phyloP scores from a whole-genome alignment of 53 echinoderm and acorn worm genomes.

The Arbacia lixula region DNA sequence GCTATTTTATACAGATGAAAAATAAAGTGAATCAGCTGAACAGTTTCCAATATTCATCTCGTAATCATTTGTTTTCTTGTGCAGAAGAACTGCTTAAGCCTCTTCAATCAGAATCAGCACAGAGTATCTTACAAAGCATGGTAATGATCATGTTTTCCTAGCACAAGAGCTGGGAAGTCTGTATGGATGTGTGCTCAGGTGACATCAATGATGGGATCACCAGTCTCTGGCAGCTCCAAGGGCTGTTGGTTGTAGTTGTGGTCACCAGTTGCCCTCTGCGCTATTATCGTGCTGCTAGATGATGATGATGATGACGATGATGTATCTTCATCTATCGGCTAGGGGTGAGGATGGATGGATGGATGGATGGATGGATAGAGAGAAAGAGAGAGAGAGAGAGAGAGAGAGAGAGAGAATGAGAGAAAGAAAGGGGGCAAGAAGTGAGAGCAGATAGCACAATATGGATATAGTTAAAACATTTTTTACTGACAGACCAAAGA shows the following conservation, averaged over 20 bases:
- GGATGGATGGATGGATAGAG: neutral
- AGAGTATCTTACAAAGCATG: no score
- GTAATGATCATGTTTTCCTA: no score
- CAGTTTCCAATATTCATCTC: no score
- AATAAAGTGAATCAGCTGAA: no score
- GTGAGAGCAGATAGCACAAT: neutral
- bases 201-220: conserved; percentile 47
- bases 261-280: conserved; percentile 64
- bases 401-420: neutral
- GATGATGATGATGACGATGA: no score
- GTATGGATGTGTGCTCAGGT: conserved; percentile 8
- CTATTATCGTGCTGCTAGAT: neutral
- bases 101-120: no score
- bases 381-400: neutral
- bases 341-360: neutral
- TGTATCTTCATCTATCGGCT: conserved; percentile 1
- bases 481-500: neutral
- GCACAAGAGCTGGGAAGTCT: no score
- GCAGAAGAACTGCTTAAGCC: no score
- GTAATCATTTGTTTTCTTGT: no score
- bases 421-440: no score
- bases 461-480: neutral
- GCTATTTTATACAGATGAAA: no score
- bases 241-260: conserved; percentile 76
- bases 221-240: conserved; percentile 23